Evolutionary conservation across 2,797 vertebrate genomes (phyloP).

Genomic region (Acanthurus tractus): DNA sequence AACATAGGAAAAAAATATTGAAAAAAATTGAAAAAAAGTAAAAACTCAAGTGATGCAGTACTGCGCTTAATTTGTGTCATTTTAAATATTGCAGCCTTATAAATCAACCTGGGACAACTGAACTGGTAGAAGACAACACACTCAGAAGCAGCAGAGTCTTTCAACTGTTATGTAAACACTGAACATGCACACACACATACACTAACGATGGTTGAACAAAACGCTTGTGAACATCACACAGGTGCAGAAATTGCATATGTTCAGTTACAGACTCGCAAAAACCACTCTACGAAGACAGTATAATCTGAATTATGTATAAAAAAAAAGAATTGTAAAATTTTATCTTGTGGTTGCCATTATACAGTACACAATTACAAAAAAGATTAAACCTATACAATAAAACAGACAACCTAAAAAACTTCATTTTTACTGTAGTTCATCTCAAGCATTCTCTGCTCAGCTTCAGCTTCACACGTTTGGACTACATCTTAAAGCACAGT

Average conservation of each 20-base stretch:
- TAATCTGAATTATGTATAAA: constrained; percentile 44
- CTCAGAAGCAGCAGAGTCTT: constrained; percentile 58
- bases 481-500: constrained; percentile 20
- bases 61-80: constrained; percentile 23
- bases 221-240: constrained; percentile 32
- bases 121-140: constrained; percentile 21
- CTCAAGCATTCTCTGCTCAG: constrained; percentile 17
- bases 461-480: constrained; percentile 43
- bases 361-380: constrained; percentile 56
- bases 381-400: constrained; percentile 34
- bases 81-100: constrained; percentile 52
- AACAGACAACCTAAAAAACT: constrained; percentile 25
- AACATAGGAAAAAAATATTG: constrained; percentile 5
- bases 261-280: constrained; percentile 25
- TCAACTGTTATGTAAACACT: constrained; percentile 29
- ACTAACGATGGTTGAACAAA: constrained; percentile 12
- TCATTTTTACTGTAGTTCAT: constrained; percentile 28
- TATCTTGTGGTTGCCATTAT: constrained; percentile 55
- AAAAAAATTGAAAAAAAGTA: background rate
- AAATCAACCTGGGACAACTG: constrained; percentile 28
- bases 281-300: constrained; percentile 34
- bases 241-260: constrained; percentile 42
- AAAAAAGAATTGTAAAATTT: constrained; percentile 43
- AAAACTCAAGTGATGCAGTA: constrained; percentile 22
- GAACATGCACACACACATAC: constrained; percentile 27